Evolutionary conservation across 2,888 invertebrate species (phyloP).

Genomic region (Cactoblastis cactorum): DNA sequence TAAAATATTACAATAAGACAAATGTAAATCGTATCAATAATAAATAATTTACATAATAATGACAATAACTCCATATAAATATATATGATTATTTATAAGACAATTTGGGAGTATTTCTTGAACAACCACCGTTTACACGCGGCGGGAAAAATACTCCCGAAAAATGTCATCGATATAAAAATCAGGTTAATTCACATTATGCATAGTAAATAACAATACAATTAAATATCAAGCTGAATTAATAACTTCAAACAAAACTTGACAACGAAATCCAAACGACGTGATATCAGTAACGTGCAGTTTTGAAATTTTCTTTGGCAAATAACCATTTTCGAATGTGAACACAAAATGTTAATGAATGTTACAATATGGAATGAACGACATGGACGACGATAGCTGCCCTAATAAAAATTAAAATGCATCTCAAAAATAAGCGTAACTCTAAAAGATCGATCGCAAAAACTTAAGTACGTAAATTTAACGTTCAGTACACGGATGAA

Average conservation of each 20-base stretch:
- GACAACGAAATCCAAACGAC: constrained; percentile 37
- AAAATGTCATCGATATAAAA: constrained; percentile 56
- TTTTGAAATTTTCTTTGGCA: constrained; percentile 69
- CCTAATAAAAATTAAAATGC: constrained; percentile 64
- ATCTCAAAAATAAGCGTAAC: constrained; percentile 69
- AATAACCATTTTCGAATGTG: constrained; percentile 58
- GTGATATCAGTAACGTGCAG: constrained; percentile 46
- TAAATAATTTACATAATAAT: constrained; percentile 71
- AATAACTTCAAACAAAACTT: constrained; percentile 53
- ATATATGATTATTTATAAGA: constrained; percentile 28
- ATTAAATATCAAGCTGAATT: constrained; percentile 47
- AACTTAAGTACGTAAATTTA: constrained; percentile 72
- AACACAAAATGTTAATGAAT: constrained; percentile 46
- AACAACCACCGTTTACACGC: constrained; percentile 33
- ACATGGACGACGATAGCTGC: constrained; percentile 70
- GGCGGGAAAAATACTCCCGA: constrained; percentile 62
- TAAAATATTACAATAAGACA: constrained; percentile 53
- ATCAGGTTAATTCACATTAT: constrained; percentile 63
- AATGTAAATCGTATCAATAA: constrained; percentile 50
- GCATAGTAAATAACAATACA: constrained; percentile 53
- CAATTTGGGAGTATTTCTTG: constrained; percentile 67
- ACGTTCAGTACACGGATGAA: constrained; percentile 55
- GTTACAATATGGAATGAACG: constrained; percentile 62
- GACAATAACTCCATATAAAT: constrained; percentile 41
- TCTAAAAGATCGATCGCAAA: constrained; percentile 51